Base-by-base conservation (phyloP, 1,140 invertebrate species). In the Brachionus plicatilis region DNA sequence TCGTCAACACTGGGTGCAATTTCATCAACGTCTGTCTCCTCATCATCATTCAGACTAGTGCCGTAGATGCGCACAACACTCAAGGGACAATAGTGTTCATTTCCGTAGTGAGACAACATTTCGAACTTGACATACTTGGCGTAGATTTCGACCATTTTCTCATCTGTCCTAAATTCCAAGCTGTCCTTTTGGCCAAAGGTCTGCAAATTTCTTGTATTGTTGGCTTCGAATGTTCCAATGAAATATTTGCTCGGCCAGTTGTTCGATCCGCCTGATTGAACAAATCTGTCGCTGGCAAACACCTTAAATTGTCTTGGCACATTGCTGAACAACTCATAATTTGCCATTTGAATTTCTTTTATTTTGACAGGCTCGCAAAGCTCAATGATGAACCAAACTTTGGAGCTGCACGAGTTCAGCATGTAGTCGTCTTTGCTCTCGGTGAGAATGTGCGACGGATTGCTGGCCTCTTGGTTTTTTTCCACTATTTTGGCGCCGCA, bases 321-420 rank as follows among this genome's bases (percentile, higher is more conserved):
- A 0, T 97, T 99, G 14, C 97, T 98, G 90, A 99, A 99, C 20
- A 99, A 90, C 90, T 99, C 98, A 88, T 97, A 96, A 89, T 99
- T 99, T 11, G 96, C 97, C 79, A 99, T 91, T 87, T 99, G 96
- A 85, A 99, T 93, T 89, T 90, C 86, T 65, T 90, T 90, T 75
- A 89, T 94, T 91, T 97, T 96, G 83, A 99, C 94, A 2, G 95
- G 94, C 88, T 99, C 97, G 89, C 98, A 99, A 0, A 99, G 91
- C 90, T 99, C 97, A 2, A 99, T 93, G 20, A 98, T 93, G 89
- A 99, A 91, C 89, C 85, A 91, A 90, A 88, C 93, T 85, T 88
- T 89, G 24, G 86, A 94, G 84, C 93, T 94, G 89, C 97, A 99
- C 4, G 95, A 94, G 88, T 97, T 99, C 27, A 99, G 91, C 93